Percentiles rank a stretch among this genome's conserved stretches.
Evolutionary conservation across 1,140 invertebrate genomes (phyloP).

Genomic region (Harlomillsia oculata): DNA sequence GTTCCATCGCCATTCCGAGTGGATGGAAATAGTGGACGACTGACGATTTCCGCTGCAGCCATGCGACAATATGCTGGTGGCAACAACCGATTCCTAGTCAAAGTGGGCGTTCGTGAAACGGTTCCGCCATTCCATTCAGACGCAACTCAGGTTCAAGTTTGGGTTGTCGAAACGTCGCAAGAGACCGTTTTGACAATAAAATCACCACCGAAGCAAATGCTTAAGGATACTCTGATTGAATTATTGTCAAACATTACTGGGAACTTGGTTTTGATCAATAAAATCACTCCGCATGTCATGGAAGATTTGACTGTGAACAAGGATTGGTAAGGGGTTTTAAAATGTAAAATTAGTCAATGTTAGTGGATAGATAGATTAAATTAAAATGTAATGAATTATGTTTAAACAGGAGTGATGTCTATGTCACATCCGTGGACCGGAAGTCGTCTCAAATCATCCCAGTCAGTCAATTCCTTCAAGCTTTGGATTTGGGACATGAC

Average conservation of each 20-base stretch:
- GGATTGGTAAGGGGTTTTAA: constrained; percentile 48
- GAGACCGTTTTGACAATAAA: constrained; percentile 33
- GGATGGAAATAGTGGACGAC: constrained; percentile 53
- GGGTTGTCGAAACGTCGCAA: constrained; percentile 32
- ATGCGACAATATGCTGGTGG: constrained; percentile 32
- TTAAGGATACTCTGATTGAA: constrained; percentile 57
- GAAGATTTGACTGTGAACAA: constrained; percentile 57
- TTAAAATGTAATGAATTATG: background rate
- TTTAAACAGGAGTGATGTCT: constrained; percentile 66
- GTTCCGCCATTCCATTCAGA: constrained; percentile 67
- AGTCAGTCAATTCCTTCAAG: constrained; percentile 67
- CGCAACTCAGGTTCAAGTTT: constrained; percentile 59
- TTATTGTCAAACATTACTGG: constrained; percentile 65
- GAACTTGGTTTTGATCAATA: constrained; percentile 63
- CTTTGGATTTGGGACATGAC: constrained; percentile 55
- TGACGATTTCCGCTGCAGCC: constrained; percentile 40
- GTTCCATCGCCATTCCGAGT: constrained; percentile 79
- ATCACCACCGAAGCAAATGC: constrained; percentile 58
- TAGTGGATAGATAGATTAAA: no score
- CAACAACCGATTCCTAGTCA: constrained; percentile 54
- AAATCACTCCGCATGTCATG: constrained; percentile 58
- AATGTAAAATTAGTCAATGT: background rate
- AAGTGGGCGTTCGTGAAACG: constrained; percentile 69
- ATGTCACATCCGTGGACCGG: constrained; percentile 71
- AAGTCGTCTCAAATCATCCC: constrained; percentile 62